A percentile compares a stretch with the other conserved stretches of the same genome.
Conservation (phyloP, 2,113 vertebrate genomes). For the Eubucco bourcierii region DNA sequence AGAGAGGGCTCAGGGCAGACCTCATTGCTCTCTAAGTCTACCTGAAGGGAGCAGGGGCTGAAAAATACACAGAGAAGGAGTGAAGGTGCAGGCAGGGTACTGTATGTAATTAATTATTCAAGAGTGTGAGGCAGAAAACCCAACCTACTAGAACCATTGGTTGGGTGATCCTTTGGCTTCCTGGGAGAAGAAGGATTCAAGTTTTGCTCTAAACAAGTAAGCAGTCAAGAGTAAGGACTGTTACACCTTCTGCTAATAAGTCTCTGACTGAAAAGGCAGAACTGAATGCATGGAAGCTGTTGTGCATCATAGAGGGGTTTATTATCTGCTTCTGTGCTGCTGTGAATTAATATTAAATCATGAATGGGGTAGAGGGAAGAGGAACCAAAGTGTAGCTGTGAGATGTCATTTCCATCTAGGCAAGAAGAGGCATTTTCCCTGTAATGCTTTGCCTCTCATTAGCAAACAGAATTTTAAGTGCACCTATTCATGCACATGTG, state of each 20-base stretch:
- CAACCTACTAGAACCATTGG: neutral
- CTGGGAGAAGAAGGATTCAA: neutral
- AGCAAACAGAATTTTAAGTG: neutral
- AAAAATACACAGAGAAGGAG: neutral
- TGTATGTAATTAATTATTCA: conserved; percentile 12
- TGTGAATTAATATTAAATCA: conserved; percentile 15
- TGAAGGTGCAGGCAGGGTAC: neutral
- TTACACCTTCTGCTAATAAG: neutral
- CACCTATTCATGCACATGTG: neutral
- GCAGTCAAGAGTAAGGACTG: neutral
- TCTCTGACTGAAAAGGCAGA: neutral
- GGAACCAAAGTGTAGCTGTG: neutral
- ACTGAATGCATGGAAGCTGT: neutral
- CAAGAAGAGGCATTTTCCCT: neutral
- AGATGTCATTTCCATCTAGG: neutral
- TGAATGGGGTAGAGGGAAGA: neutral
- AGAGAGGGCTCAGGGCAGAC: no score
- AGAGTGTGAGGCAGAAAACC: neutral
- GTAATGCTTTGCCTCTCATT: neutral
- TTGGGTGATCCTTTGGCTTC: neutral
- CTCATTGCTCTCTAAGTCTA: no score
- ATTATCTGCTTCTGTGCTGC: neutral
- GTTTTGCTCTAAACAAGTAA: neutral
- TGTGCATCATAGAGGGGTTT: neutral
- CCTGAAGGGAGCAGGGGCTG: neutral